Evolutionary conservation across 2,113 vertebrate species (phyloP).

Genomic region (Coracopsis vasa): DNA sequence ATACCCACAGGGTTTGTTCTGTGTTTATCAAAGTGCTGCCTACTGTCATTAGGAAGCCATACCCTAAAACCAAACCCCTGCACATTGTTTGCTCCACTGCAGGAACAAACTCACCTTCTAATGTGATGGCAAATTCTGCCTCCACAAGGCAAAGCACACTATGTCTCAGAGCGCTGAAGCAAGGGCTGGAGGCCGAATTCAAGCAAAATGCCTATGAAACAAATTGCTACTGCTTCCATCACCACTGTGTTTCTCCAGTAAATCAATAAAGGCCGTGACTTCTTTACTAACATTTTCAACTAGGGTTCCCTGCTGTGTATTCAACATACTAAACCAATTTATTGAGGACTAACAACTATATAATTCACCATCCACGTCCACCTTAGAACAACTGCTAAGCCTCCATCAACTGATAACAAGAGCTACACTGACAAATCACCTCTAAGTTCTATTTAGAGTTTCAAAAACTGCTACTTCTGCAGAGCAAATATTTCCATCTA

Average conservation of each 20-base stretch:
- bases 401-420: background rate
- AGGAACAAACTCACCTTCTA: background rate
- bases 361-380: background rate
- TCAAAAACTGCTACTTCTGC: background rate
- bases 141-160: background rate
- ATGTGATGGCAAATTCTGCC: background rate
- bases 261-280: slow-evolving; percentile 53
- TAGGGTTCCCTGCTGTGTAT: slow-evolving; percentile 32
- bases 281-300: slow-evolving; percentile 47
- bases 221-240: background rate
- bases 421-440: background rate
- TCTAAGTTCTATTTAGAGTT: background rate
- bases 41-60: background rate
- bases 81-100: background rate
- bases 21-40: background rate
- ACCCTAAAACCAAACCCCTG: background rate
- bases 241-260: background rate
- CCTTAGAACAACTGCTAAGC: background rate
- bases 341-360: background rate
- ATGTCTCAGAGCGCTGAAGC: background rate
- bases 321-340: slow-evolving; percentile 42
- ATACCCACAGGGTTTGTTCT: background rate
- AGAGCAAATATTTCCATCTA: slow-evolving; percentile 27
- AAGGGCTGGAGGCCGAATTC: background rate
- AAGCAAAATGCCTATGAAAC: background rate